A percentile compares a stretch with the other conserved stretches of the same genome.
phyloP scores from a whole-genome alignment of 2,888 invertebrate genomes.

The Ligdia adustata region DNA sequence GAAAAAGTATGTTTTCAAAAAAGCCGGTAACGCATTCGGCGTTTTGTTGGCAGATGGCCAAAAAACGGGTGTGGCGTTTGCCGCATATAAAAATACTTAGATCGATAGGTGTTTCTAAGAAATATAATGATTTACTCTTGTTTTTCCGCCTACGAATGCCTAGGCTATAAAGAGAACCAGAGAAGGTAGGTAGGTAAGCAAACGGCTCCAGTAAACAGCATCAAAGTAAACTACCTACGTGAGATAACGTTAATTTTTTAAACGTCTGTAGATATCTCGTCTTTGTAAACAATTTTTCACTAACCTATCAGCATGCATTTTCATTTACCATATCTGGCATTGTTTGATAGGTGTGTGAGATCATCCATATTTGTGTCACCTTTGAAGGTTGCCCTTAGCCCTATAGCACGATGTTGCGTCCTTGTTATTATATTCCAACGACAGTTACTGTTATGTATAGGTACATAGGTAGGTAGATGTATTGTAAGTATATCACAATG shows the following conservation, averaged over 20 bases:
- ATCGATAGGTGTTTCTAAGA: conserved; percentile 33
- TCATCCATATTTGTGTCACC: conserved; percentile 47
- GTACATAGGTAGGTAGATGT: background rate
- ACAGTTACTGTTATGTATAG: background rate
- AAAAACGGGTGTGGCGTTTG: conserved; percentile 55
- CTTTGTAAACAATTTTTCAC: conserved; percentile 16
- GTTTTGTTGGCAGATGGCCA: conserved; percentile 69
- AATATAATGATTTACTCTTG: background rate
- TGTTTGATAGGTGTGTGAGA: conserved; percentile 44
- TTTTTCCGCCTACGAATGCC: background rate
- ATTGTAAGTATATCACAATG: background rate
- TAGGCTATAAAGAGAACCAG: too few relatives aligned
- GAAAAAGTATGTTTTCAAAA: conserved; percentile 42
- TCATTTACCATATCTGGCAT: conserved; percentile 35
- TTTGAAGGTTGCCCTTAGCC: conserved; percentile 42
- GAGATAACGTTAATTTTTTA: conserved; percentile 19
- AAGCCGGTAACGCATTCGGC: conserved; percentile 50
- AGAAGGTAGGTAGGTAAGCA: too few relatives aligned
- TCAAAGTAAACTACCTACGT: background rate
- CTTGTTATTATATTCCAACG: conserved; percentile 24
- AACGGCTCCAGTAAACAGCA: conserved; percentile 10
- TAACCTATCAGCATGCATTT: too few relatives aligned
- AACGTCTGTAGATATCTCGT: conserved; percentile 1
- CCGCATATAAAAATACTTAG: conserved; percentile 23
- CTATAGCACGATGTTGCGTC: conserved; percentile 24